Evolutionary conservation across 2,888 invertebrate genomes (phyloP), one percentile per base, ranked within the genome.

Genomic region (Chromoteleia sp.): DNA sequence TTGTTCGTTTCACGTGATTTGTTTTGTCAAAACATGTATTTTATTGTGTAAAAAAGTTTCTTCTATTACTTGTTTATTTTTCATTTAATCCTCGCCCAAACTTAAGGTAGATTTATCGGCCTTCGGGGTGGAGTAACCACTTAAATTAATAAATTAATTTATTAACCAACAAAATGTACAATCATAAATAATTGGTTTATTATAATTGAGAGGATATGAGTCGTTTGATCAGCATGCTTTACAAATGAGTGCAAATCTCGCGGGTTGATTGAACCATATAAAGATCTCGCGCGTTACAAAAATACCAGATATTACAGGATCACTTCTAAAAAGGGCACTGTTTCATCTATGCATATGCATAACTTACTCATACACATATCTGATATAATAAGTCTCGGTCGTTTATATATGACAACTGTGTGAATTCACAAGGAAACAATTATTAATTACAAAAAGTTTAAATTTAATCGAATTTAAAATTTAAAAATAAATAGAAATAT

Each of bases 251-350:
- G 78, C 78, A 61, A 54, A 76, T 68, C 43, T 76, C 61, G 52
- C 43, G 25, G 33, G 43, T 50, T 63, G 56, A 73, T 59, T 75
- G 50, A 77, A 68, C 63, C 77, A 30, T 81, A 77, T 58, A 77
- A 81, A 81, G 73, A 70, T 77, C 61, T 81, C 77, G 76, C 77
- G 77, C 77, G 30, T 71, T 81, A 81, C 71, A 81, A 81, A 81
- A 81, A 81, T 81, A 81, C 76, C 76, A 81, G 70, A 45, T 74
- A 75, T 81, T 74, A 79, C 61, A 81, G 67, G 48, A 76, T 81
- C 71, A 71, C 67, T 67, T 73, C 61, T 73, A 67, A 71, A 33
- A 73, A 67, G 67, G 71, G 70, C 70, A 79, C 59, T 73, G 67
- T 73, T 17, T 61, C 41, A 48, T 58, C 71, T 65, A 77, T 54